Conservation (phyloP, 2,113 vertebrate species). For the Felis chaus region DNA sequence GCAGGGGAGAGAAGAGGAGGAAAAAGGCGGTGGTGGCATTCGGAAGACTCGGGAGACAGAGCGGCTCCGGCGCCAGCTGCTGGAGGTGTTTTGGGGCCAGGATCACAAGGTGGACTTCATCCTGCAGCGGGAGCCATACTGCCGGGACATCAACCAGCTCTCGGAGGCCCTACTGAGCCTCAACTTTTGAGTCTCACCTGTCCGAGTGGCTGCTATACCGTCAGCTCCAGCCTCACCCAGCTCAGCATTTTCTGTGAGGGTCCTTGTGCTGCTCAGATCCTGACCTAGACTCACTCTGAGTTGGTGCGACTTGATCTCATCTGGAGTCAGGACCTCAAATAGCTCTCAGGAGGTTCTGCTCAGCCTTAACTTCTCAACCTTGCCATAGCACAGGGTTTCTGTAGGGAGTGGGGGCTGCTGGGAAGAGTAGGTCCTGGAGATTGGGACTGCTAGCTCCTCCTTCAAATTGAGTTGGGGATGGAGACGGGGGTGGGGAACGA, state of each 20-base stretch:
- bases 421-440: neutral
- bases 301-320: constrained; percentile 17
- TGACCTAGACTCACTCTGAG: neutral
- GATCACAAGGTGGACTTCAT: constrained; percentile 87
- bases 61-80: constrained; percentile 83
- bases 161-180: constrained; percentile 87
- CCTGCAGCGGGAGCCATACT: constrained; percentile 85
- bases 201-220: neutral
- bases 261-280: constrained; percentile 43
- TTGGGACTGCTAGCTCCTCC: neutral
- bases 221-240: neutral
- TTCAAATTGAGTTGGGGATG: neutral
- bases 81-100: constrained; percentile 89
- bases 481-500: neutral
- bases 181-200: constrained; percentile 73
- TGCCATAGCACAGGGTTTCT: constrained; percentile 15
- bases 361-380: constrained; percentile 71
- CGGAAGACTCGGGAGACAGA: constrained; percentile 82
- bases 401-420: neutral
- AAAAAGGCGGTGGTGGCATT: constrained; percentile 55
- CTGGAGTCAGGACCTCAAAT: constrained; percentile 81
- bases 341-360: constrained; percentile 84
- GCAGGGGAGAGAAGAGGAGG: constrained; percentile 48
- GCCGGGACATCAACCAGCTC: constrained; percentile 88
- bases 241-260: neutral